Evolutionary conservation across 2,797 vertebrate genomes (phyloP).

Genomic region (Myripristis jacobus): DNA sequence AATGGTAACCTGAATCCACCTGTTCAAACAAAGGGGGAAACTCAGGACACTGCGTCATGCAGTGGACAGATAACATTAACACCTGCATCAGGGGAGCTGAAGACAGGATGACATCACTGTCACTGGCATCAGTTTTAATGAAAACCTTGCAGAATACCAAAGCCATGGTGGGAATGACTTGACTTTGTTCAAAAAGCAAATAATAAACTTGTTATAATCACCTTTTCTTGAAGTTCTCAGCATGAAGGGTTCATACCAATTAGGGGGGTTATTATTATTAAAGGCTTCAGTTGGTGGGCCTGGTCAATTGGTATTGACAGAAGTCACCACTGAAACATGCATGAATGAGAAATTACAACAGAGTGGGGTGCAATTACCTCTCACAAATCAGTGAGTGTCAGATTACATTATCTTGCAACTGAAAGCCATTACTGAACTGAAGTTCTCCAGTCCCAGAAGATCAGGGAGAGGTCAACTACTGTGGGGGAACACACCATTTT

Average conservation of each 20-base stretch:
- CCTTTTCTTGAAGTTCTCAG: constrained; percentile 21
- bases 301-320: constrained; percentile 70
- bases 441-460: constrained; percentile 52
- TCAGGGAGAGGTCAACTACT: constrained; percentile 69
- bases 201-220: constrained; percentile 55
- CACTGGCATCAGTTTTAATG: constrained; percentile 51
- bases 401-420: constrained; percentile 78
- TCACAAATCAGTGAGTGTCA: constrained; percentile 76
- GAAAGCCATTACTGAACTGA: constrained; percentile 65
- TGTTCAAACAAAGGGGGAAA: constrained; percentile 75
- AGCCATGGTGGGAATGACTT: constrained; percentile 46
- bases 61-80: constrained; percentile 65
- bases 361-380: constrained; percentile 77
- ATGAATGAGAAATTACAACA: constrained; percentile 83
- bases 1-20: constrained; percentile 51
- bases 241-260: constrained; percentile 49
- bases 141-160: constrained; percentile 41
- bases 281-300: constrained; percentile 51
- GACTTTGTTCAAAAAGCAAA: constrained; percentile 52
- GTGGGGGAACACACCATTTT: constrained; percentile 50
- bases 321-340: constrained; percentile 81
- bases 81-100: constrained; percentile 35
- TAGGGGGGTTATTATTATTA: constrained; percentile 65
- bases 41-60: constrained; percentile 58
- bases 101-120: constrained; percentile 71